phyloP scores from a whole-genome alignment of 2,113 vertebrate genomes.

The Elanus axillaris region DNA sequence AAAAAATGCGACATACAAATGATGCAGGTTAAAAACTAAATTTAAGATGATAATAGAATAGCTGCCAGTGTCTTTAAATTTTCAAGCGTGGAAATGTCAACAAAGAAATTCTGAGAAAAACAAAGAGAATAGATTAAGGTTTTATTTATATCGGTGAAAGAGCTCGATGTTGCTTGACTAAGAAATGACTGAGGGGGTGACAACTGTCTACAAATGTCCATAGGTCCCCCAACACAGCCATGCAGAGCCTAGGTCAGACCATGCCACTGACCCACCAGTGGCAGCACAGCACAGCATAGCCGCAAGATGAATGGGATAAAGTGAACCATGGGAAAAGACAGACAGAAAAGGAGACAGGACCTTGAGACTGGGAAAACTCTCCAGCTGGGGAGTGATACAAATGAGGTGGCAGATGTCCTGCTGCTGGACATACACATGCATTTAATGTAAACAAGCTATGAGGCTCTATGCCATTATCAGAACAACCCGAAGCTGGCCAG shows the following conservation, averaged over 20 bases:
- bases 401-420: neutral
- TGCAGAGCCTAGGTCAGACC: fast-evolving
- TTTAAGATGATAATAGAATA: conserved; percentile 39
- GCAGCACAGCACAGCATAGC: fast-evolving
- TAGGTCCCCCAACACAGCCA: neutral
- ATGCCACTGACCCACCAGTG: fast-evolving
- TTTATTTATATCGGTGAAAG: neutral
- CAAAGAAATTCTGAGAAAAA: conserved; percentile 41
- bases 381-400: neutral
- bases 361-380: neutral
- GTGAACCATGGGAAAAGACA: fast-evolving
- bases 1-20: neutral
- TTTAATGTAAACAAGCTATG: neutral
- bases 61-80: conserved; percentile 43
- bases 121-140: conserved; percentile 43
- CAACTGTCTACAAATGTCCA: neutral
- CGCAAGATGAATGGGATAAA: neutral
- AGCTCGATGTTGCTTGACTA: neutral
- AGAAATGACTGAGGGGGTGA: neutral
- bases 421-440: neutral
- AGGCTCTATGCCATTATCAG: neutral
- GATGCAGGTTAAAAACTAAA: conserved; percentile 50
- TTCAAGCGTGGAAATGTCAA: conserved; percentile 52
- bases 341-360: neutral
- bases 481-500: neutral